A percentile compares a stretch with the other conserved stretches of the same genome.
Conservation (phyloP, 2,113 vertebrate species). For the Lanius collurio region DNA sequence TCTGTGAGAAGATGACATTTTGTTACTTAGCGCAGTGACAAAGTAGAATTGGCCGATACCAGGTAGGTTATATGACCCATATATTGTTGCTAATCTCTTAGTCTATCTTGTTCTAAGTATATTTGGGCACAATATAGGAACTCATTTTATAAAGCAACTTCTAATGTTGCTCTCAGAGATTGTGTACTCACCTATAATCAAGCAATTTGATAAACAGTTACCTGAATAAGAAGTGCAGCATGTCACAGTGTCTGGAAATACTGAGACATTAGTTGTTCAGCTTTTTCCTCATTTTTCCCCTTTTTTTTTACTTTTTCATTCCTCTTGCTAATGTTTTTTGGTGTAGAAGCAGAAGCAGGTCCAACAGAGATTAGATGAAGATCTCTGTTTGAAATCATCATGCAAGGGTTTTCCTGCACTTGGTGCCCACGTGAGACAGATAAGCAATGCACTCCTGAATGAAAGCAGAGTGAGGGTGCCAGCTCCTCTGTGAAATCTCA, state of each 20-base stretch:
- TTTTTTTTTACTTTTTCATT: not conserved
- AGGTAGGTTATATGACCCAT: not conserved
- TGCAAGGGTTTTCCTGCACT: not conserved
- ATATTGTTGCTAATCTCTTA: not conserved
- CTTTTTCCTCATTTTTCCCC: not conserved
- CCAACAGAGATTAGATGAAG: not conserved
- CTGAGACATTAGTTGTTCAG: fast-evolving
- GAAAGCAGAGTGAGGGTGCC: not conserved
- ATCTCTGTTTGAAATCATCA: not conserved
- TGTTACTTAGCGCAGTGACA: not conserved
- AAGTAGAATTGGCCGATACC: not conserved
- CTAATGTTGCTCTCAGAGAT: not conserved
- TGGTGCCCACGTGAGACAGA: not conserved
- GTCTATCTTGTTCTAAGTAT: not conserved
- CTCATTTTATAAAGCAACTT: not conserved
- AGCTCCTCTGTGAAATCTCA: not conserved
- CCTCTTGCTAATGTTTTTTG: not conserved
- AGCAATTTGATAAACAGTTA: not conserved
- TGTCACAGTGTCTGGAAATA: not conserved
- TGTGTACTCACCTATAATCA: not conserved
- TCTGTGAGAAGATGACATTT: not conserved
- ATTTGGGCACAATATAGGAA: not conserved
- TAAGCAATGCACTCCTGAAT: not conserved
- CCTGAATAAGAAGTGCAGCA: not conserved
- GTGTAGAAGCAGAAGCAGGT: not conserved